Evolutionary conservation across 2,888 invertebrate genomes (phyloP), one percentile per base, ranked within the genome.

Genomic region (Stenoptilia bipunctidactyla): DNA sequence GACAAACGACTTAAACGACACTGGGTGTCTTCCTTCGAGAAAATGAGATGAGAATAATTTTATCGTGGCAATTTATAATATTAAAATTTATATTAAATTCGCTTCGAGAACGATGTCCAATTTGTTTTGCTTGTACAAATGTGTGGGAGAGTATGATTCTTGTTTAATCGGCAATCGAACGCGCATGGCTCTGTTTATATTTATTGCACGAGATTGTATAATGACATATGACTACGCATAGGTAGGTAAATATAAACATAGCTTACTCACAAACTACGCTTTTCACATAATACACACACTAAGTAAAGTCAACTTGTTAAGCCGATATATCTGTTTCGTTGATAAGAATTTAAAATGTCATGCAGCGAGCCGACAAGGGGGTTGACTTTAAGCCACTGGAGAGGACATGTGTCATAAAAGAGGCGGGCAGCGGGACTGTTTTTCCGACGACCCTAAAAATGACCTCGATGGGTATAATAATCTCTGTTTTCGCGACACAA

Each of bases 1-100:
- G 69, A 74, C 66, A 69, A 73, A 68, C 65, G 66, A 64, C 60
- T 55, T 51, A 59, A 62, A 66, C 63, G 66, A 66, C 65, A 66
- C 60, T 30, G 12, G 20, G 30, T 30, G 30, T 30, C 30, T 30
- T 30, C 30, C 30, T 10, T n/a, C n/a, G 30, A 30, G 30, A 30
- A 30, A 20, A 30, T 30, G 12, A 30, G 30, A 30, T 30, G n/a
- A n/a, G 4, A 30, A 30, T 30, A 30, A 30, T 30, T 30, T 12
- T 30, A 30, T 30, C 30, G 9, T 10, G 3, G 30, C 12, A 30
- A 30, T 30, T 12, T 30, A 30, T 30, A 20, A 20, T 20, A 20
- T 20, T 20, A 20, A 20, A 20, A 20, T 20, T 20, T 20, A 20
- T 20, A 20, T 20, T 20, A 20, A 20, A 20, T 20, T 20, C 8